A percentile compares a stretch with the other conserved stretches of the same genome.
Conservation (phyloP, 2,113 vertebrate genomes). For the Percina caprodes region DNA sequence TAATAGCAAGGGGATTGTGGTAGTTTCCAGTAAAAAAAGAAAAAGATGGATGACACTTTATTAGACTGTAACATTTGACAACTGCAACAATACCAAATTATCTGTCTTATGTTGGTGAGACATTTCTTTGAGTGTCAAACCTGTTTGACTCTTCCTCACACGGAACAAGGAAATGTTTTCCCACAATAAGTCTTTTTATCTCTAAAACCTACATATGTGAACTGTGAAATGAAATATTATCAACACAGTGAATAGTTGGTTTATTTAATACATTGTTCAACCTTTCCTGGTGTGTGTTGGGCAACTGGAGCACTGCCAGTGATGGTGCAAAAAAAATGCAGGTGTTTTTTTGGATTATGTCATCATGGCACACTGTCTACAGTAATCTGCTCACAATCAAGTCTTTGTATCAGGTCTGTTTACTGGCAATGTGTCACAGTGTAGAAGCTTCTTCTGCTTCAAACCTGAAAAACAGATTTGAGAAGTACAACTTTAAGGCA, state of each 20-base stretch:
- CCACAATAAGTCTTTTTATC: not conserved
- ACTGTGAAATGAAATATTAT: no score
- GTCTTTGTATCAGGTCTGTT: not conserved
- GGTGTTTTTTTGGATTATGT: not conserved
- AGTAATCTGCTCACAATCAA: not conserved
- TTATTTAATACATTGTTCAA: not conserved
- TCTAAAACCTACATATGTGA: no score
- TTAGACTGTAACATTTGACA: not conserved
- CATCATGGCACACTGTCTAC: not conserved
- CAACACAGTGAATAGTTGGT: not conserved
- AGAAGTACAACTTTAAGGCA: no score
- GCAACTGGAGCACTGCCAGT: not conserved
- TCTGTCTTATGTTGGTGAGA: not conserved
- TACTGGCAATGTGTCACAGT: no score
- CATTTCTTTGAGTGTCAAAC: not conserved
- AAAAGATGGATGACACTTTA: no score
- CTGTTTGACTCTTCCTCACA: not conserved
- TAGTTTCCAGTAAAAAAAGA: not conserved
- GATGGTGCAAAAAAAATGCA: not conserved
- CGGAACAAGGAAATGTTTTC: conserved; percentile 32
- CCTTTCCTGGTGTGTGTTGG: not conserved
- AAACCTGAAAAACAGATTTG: no score
- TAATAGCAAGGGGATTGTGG: not conserved
- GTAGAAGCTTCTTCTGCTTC: not conserved
- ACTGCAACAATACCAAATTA: not conserved